Evolutionary conservation across 2,888 invertebrate genomes (phyloP), one percentile per base, ranked within the genome.

Genomic region (Clanis bilineata): DNA sequence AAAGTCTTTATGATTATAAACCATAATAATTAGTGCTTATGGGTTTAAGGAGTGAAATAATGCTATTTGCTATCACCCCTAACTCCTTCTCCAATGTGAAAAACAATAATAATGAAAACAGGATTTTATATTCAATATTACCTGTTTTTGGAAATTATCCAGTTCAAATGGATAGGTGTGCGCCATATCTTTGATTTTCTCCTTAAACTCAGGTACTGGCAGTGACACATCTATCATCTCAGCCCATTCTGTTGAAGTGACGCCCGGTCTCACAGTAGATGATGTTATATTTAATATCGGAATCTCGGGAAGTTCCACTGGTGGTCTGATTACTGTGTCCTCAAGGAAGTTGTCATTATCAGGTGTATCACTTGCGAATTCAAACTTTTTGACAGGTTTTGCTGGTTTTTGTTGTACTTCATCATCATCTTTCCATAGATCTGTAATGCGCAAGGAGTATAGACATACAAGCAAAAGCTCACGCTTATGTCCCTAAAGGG

Each of bases 61-160:
- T n/a, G n/a, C n/a, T n/a, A n/a, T n/a, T n/a, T n/a, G n/a, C n/a
- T n/a, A n/a, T n/a, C n/a, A n/a, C n/a, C n/a, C n/a, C n/a, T n/a
- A n/a, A n/a, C n/a, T n/a, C n/a, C n/a, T n/a, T n/a, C n/a, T n/a
- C n/a, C n/a, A n/a, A n/a, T n/a, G n/a, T n/a, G n/a, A n/a, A n/a
- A n/a, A n/a, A n/a, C n/a, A n/a, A n/a, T n/a, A n/a, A n/a, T n/a
- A n/a, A n/a, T 51, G 15, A 36, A 45, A 15, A 10, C 18, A 45
- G 15, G 6, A 6, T 38, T 32, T 5, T 21, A 25, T 32, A 21
- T 10, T 22, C 1, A 10, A 23, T 12, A n/a, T 3, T 76, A 93
- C 94, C 87, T 97, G 97, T 88, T 99, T 98, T 82, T 99, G 99
- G 82, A 99, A 99, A 23, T 95, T 96, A 85, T 99, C 99, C 76